A percentile compares a stretch with the other conserved stretches of the same genome.
phyloP scores from a whole-genome alignment of 2,888 invertebrate genomes.

The Xestia sexstrigata region DNA sequence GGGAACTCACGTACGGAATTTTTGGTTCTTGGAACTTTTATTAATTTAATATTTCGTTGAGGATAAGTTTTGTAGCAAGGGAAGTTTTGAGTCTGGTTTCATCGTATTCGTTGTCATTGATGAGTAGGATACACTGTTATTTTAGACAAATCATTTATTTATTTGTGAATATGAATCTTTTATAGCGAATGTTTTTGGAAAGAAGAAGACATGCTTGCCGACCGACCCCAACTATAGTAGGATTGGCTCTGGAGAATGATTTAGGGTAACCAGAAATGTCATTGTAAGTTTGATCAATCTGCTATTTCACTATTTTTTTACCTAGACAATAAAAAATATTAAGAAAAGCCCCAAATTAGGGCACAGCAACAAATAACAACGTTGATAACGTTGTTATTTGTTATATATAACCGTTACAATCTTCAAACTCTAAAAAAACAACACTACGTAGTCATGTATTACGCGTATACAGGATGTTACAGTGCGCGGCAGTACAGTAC shows the following conservation, averaged over 20 bases:
- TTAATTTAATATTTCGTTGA: conserved; percentile 5
- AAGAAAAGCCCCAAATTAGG: not conserved
- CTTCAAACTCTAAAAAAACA: conserved; percentile 44
- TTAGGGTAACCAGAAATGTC: not conserved
- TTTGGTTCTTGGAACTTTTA: conserved; percentile 46
- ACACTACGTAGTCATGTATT: conserved; percentile 19
- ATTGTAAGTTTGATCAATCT: too few species aligned
- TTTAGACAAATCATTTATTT: not conserved
- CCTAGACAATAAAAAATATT: too few species aligned
- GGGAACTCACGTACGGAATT: not conserved
- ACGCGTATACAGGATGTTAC: conserved; percentile 67
- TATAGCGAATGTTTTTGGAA: too few species aligned
- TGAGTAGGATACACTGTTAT: not conserved
- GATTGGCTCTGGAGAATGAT: not conserved
- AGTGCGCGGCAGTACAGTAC: conserved; percentile 40
- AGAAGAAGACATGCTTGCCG: not conserved
- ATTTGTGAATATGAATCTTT: not conserved
- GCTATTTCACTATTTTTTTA: not conserved
- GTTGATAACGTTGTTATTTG: too few species aligned
- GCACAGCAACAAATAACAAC: conserved; percentile 17
- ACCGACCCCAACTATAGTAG: not conserved
- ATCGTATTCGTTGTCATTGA: not conserved
- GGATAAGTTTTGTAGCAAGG: not conserved
- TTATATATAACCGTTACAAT: conserved; percentile 23
- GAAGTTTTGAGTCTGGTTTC: not conserved